Conservation (phyloP, 2,888 invertebrate genomes). For the Athalia circularis region DNA sequence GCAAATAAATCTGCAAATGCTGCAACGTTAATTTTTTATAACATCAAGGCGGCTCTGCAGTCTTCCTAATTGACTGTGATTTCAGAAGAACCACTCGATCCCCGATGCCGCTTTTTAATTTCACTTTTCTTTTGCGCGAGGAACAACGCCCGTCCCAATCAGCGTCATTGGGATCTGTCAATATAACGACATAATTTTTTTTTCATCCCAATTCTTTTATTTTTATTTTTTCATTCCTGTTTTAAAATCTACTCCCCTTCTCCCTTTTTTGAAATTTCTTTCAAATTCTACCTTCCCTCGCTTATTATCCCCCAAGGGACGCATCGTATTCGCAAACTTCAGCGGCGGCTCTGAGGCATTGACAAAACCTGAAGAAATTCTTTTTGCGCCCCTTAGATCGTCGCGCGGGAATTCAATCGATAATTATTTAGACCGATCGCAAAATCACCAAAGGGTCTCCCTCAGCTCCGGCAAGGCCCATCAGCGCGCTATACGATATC, state of each 20-base stretch:
- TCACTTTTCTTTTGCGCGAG: constrained; percentile 5
- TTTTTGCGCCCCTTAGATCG: constrained; percentile 26
- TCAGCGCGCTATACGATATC: neutral
- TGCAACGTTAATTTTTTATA: no score
- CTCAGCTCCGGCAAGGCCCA: neutral
- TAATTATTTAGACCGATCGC: constrained; percentile 41
- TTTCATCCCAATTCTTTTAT: neutral
- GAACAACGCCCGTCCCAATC: constrained; percentile 37
- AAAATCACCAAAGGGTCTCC: neutral
- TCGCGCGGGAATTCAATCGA: constrained; percentile 41
- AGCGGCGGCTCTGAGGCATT: constrained; percentile 23
- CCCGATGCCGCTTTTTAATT: neutral
- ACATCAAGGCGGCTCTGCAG: neutral
- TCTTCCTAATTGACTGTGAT: constrained; percentile 27
- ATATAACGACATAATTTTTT: constrained; percentile 12
- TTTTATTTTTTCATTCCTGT: neutral
- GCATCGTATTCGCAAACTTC: neutral
- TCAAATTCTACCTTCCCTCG: constrained; percentile 7
- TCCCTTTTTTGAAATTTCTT: constrained; percentile 20
- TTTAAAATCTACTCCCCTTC: neutral
- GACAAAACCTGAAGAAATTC: constrained; percentile 19
- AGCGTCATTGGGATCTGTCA: neutral
- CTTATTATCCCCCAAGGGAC: constrained; percentile 24
- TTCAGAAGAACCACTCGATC: neutral
- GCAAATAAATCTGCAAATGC: no score